Base-by-base conservation (phyloP, 2,888 invertebrate species). In the Drosophila limbata region DNA sequence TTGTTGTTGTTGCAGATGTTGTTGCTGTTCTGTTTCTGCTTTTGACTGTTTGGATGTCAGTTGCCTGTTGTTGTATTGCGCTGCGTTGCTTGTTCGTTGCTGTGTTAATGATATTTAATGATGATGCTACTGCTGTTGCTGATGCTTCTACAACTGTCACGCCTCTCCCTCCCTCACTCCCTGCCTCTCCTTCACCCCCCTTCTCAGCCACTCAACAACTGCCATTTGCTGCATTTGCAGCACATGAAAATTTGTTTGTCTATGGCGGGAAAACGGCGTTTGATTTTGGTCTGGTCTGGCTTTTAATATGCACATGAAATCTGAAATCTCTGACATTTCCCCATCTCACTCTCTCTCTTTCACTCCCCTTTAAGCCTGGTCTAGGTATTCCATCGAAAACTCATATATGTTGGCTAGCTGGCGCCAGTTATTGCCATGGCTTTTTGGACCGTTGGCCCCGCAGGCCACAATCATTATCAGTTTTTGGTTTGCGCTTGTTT, bases 41-140 rank as follows among this genome's bases (percentile, higher is more conserved):
- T 76, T 67, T 68, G 77, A 55, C 61, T 75, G 56, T 66, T 73
- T 61, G 61, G 51, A 39, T 77, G 78, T 73, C 77, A 75, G 76
- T 59, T 78, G 64, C 67, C 67, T 68, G 62, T 60, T 68, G 62
- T 60, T 77, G 64, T 51, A 37, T 51, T 51, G 42, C 56, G 56
- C 65, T 72, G 68, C 59, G 53, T 67, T 74, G 72, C 77, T 77
- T 84, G 88, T 84, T 81, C 70, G 82, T 73, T 86, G 86, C 84
- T 86, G 84, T 89, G 88, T 89, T 85, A 85, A 89, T 85, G 89
- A 89, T 85, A 89, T 88, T 87, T 85, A 89, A 85, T 89, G 88
- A 85, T 85, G 85, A 72, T 89, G 85, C 79, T 77, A 61, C 71
- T 78, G 56, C 47, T 78, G 63, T 21, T 74, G 59, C 63, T 62